Evolutionary conservation across 2,113 vertebrate species (phyloP).

Genomic region (Psittacara wagleri): DNA sequence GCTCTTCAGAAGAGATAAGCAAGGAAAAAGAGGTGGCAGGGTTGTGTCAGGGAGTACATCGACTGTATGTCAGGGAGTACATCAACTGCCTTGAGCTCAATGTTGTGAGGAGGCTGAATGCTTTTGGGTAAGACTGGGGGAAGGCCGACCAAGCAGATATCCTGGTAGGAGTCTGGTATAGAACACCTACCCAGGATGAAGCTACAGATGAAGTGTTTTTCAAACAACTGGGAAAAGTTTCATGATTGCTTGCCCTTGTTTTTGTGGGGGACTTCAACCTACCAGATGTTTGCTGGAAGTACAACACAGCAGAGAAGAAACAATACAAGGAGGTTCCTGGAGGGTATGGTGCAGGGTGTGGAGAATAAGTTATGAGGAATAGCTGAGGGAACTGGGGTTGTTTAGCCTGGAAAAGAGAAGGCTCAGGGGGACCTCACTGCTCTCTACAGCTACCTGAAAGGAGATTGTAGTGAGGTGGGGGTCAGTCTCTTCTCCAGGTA

Average conservation of each 20-base stretch:
- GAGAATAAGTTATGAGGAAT: not conserved
- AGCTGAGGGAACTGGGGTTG: not conserved
- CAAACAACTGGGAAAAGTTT: not conserved
- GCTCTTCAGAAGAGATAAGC: not conserved
- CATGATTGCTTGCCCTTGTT: not conserved
- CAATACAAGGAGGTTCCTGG: not conserved
- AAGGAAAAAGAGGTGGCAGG: not conserved
- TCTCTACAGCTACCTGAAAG: not conserved
- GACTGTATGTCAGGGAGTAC: not conserved
- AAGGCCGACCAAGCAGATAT: not conserved
- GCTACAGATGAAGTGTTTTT: not conserved
- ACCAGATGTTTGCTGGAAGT: not conserved
- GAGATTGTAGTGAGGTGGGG: not conserved
- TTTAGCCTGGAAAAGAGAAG: not conserved
- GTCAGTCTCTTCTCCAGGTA: not conserved
- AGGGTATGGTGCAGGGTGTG: not conserved
- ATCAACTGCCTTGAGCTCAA: not conserved
- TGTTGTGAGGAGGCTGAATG: not conserved
- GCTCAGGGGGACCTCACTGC: not conserved
- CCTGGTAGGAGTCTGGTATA: not conserved
- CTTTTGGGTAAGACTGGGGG: not conserved
- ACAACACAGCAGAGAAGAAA: not conserved
- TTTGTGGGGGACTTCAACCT: not conserved
- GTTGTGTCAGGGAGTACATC: not conserved
- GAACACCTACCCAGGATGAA: not conserved